Base-by-base conservation (phyloP, 2,113 vertebrate genomes). In the Uria lomvia region DNA sequence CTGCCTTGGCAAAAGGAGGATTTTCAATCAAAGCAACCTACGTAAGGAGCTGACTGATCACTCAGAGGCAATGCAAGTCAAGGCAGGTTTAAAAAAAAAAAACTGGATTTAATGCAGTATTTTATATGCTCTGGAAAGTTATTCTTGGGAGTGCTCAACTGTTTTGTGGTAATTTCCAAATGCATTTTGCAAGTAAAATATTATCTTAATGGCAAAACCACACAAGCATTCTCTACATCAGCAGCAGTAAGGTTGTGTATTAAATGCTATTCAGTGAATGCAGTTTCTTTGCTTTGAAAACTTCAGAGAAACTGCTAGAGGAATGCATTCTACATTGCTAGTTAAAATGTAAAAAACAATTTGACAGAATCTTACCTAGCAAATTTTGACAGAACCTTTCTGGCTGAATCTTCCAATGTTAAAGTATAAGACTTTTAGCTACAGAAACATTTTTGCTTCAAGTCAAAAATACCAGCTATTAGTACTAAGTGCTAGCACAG, bases 11-110 rank as follows among this genome's bases (percentile, higher is more conserved):
- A 96, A 86, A 94, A 92, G 43, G 20, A 86, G 22, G 19, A 56
- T 74, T 93, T 93, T 93, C 90, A 92, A 78, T 95, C 88, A 86
- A 90, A 91, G 47, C 79, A 89, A 60, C 91, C 79, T 95, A 86
- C 34, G 0, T 88, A 60, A 82, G 66, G 16, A 78, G 56, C 86
- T 94, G 87, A 82, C 70, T 81, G 92, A 79, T 95, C 52, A 84
- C 67, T 83, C 82, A 45, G 45, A 52, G 4, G 75, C 59, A 94
- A 17, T 78, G 43, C 34, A 76, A 94, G 72, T 76, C 65, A 92
- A 86, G 72, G 75, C n/a, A 77, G 42, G 18, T 92, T 74, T 86
- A 53, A 92, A 93, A 93, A 96, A 93, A 96, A 82, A 62, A 82
- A 76, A 11, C 70, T 52, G 59, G 11, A 30, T 86, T 86, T 73